Evolutionary conservation across 2,888 invertebrate genomes (phyloP).

Genomic region (Drosophila peninsularis): DNA sequence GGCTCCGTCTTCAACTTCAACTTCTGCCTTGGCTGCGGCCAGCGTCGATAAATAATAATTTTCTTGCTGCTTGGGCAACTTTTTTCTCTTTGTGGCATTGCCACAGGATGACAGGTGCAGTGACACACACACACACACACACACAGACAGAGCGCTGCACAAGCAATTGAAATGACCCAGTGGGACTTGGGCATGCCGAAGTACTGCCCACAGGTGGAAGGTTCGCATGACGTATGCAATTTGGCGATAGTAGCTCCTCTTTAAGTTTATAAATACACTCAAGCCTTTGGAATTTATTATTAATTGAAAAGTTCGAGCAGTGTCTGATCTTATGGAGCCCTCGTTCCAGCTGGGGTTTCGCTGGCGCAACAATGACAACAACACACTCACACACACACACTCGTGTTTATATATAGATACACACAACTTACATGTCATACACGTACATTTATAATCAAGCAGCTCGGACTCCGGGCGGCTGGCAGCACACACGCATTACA

Average conservation of each 20-base stretch:
- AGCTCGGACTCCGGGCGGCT: constrained; percentile 20
- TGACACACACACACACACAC: constrained; percentile 56
- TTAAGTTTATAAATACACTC: neutral
- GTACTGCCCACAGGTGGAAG: constrained; percentile 7
- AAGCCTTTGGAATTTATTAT: constrained; percentile 15
- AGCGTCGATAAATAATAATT: constrained; percentile 75
- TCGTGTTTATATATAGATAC: constrained; percentile 15
- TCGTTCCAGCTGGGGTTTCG: constrained; percentile 37
- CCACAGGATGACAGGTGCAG: constrained; percentile 76
- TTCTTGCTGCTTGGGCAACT: constrained; percentile 62
- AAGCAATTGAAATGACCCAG: constrained; percentile 42
- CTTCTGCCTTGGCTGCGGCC: constrained; percentile 24
- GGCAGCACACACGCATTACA: constrained; percentile 53
- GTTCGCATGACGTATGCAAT: constrained; percentile 13
- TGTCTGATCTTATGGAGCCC: neutral
- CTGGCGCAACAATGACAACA: constrained; percentile 10
- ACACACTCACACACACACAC: constrained; percentile 9
- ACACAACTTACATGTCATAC: constrained; percentile 73
- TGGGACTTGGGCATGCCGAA: constrained; percentile 32
- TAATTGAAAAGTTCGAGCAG: constrained; percentile 19
- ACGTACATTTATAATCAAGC: constrained; percentile 77
- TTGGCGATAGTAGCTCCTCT: neutral
- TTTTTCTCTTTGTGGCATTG: constrained; percentile 47
- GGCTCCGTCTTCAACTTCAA: constrained; percentile 6
- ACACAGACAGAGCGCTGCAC: constrained; percentile 10